phyloP scores from a whole-genome alignment of 2,797 vertebrate species.

The Anas acuta region DNA sequence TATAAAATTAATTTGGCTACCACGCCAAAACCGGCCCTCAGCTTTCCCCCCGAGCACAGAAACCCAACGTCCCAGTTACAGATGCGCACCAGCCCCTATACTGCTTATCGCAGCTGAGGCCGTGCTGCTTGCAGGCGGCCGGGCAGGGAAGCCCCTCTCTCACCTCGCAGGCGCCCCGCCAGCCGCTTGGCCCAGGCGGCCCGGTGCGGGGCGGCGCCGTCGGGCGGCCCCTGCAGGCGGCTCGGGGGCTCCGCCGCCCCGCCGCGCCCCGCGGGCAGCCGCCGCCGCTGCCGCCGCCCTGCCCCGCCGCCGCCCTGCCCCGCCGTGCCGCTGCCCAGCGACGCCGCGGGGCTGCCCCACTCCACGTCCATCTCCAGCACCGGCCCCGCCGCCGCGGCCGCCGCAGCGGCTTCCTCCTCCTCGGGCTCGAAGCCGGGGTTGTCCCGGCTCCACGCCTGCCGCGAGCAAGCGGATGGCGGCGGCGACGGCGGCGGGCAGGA shows the following conservation, averaged over 20 bases:
- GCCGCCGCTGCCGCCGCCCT: constrained; percentile 69
- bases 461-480: constrained; percentile 86
- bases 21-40: not conserved
- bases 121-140: too few species aligned
- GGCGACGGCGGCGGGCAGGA: constrained; percentile 79
- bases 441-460: constrained; percentile 95
- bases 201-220: constrained; percentile 73
- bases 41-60: not conserved
- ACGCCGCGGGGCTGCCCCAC: constrained; percentile 84
- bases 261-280: constrained; percentile 40
- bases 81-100: not conserved
- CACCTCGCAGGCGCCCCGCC: constrained; percentile 89
- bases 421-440: constrained; percentile 95
- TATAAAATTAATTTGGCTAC: not conserved
- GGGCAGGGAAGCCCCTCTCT: not conserved
- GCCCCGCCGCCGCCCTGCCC: constrained; percentile 53
- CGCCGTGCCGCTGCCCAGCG: constrained; percentile 67
- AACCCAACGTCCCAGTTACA: not conserved
- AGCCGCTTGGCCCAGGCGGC: constrained; percentile 84
- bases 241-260: constrained; percentile 63
- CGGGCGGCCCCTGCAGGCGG: constrained; percentile 71
- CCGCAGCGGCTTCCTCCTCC: constrained; percentile 85
- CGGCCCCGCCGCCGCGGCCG: constrained; percentile 44
- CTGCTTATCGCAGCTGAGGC: not conserved
- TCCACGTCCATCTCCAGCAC: constrained; percentile 88